Conservation (phyloP, 2,113 vertebrate genomes). For the human region DNA sequence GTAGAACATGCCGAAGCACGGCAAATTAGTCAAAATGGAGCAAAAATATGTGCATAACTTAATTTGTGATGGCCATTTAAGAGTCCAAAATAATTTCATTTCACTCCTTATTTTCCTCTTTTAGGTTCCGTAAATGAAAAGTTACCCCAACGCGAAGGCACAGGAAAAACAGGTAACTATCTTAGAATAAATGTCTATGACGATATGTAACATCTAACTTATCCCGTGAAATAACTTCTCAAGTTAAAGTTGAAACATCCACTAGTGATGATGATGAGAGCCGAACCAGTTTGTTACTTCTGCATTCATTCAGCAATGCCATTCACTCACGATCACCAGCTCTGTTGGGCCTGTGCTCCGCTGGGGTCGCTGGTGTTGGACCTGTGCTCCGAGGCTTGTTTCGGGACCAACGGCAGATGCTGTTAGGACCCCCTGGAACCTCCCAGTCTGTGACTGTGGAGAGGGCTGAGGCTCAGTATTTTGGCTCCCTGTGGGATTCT, state of each 20-base stretch:
- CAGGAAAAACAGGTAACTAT: slow-evolving; percentile 95
- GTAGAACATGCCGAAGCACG: neutral
- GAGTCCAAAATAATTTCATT: neutral
- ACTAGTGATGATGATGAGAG: rapidly evolving
- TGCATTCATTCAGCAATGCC: neutral
- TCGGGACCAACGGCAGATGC: rapidly evolving
- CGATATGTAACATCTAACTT: rapidly evolving
- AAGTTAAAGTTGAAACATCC: rapidly evolving
- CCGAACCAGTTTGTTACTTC: rapidly evolving
- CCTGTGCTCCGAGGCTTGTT: too few species aligned
- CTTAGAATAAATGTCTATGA: neutral
- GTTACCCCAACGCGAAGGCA: slow-evolving; percentile 88
- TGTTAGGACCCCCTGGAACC: neutral
- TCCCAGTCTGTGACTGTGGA: neutral
- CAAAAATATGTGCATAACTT: rapidly evolving
- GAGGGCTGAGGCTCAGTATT: rapidly evolving
- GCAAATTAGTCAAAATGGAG: rapidly evolving
- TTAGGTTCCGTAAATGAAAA: slow-evolving; percentile 92
- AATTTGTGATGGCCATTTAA: rapidly evolving
- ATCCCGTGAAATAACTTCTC: rapidly evolving
- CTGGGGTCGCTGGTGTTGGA: neutral
- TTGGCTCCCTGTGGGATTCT: rapidly evolving
- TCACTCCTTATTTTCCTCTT: slow-evolving; percentile 21
- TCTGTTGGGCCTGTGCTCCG: rapidly evolving
- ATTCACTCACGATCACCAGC: rapidly evolving